Evolutionary conservation across 2,888 invertebrate species (phyloP).

Genomic region (Himalopsyche kuldschensis): DNA sequence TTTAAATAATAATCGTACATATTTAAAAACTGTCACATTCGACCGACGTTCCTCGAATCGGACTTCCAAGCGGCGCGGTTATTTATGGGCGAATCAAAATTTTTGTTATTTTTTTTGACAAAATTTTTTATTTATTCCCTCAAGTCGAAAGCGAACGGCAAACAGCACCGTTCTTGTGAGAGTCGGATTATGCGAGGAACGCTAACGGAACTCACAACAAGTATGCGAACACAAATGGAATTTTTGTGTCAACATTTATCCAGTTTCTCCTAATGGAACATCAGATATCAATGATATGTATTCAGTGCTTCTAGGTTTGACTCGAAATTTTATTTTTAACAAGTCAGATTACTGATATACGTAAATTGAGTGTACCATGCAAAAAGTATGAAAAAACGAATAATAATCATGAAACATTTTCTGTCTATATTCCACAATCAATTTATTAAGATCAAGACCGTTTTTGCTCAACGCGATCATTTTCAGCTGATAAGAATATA

Average conservation of each 20-base stretch:
- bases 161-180: conserved; percentile 4
- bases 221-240: conserved; percentile 27
- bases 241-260: conserved; percentile 12
- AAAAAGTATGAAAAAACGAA: too few species aligned
- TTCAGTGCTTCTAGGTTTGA: not conserved
- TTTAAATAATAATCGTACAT: too few species aligned
- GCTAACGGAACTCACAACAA: conserved; percentile 22
- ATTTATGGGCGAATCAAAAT: conserved; percentile 38
- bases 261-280: not conserved
- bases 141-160: not conserved
- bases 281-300: not conserved
- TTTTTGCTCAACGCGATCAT: too few species aligned
- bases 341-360: too few species aligned
- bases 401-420: too few species aligned
- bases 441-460: too few species aligned
- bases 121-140: conserved; percentile 14
- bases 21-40: not conserved
- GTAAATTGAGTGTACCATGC: too few species aligned
- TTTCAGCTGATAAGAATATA: too few species aligned
- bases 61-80: conserved; percentile 26
- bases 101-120: conserved; percentile 11
- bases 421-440: too few species aligned
- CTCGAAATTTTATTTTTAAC: too few species aligned
- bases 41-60: not conserved
- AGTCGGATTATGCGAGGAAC: not conserved